Conservation (phyloP, 2,113 vertebrate species). For the Ifrita kowaldi region DNA sequence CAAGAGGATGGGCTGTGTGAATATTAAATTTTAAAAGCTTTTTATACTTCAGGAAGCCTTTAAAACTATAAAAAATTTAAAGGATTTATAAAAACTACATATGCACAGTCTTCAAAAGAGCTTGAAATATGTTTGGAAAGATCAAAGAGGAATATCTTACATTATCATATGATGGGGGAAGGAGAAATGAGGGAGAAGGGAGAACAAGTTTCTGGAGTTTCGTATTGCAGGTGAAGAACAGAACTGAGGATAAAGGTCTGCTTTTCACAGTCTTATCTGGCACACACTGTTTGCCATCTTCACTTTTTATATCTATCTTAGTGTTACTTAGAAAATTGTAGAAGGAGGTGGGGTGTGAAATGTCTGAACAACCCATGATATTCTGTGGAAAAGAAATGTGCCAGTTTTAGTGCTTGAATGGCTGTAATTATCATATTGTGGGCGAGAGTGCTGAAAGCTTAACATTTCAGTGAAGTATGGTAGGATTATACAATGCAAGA, state of each 20-base stretch:
- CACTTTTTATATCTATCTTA: constrained; percentile 12
- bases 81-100: constrained; percentile 1
- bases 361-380: constrained; percentile 50
- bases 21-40: constrained; percentile 45
- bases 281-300: neutral
- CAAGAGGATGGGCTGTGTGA: neutral
- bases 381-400: constrained; percentile 34
- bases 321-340: constrained; percentile 15
- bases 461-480: constrained; percentile 50
- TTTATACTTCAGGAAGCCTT: neutral
- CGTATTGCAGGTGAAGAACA: neutral
- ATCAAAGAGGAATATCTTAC: neutral
- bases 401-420: constrained; percentile 46
- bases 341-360: constrained; percentile 39
- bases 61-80: constrained; percentile 38
- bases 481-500: constrained; percentile 52
- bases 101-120: constrained; percentile 1
- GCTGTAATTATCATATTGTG: constrained; percentile 54
- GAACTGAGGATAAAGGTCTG: constrained; percentile 2
- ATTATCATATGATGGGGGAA: neutral
- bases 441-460: constrained; percentile 64
- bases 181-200: neutral
- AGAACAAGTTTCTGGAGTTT: neutral
- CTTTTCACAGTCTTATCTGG: constrained; percentile 5
- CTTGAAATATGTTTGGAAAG: constrained; percentile 9